Base-by-base conservation (phyloP, 1,140 invertebrate genomes). In the Ostrea edulis region DNA sequence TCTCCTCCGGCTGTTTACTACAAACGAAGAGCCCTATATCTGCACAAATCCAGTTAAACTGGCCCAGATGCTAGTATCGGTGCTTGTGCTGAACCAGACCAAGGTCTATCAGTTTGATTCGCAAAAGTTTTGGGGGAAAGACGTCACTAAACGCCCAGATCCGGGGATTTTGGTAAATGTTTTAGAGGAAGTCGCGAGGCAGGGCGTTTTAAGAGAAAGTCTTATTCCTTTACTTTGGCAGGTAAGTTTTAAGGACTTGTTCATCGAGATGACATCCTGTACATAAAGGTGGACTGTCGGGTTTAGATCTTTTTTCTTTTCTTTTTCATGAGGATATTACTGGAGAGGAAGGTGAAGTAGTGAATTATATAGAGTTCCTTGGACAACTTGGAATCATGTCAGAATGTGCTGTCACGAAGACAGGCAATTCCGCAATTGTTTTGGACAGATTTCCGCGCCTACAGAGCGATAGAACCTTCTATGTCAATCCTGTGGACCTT, bases 21-120 rank as follows among this genome's bases (percentile, higher is more conserved):
- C 29, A 77, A 77, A 35, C 29, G 25, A 77, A 25, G 68, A 77
- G 8, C 68, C 68, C 22, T 2, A 11, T 35, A 29, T 77, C 68
- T 44, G 68, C 29, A 35, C 68, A 14, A 25, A 77, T 12, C 68
- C 68, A 25, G 22, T 22, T 22, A 25, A 22, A 12, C 25, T 77
- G 25, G 68, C 25, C 25, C 22, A 29, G 14, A 25, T 77, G 25
- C 25, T 77, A 25, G 8, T 77, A 29, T 35, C 68, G 4, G 25
- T 29, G 25, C 68, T 29, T 14, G 68, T 77, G 29, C 25, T 77
- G 68, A 25, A 77, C 22, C 68, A 77, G 68, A 35, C 68, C 25
- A 77, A 77, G 14, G 25, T 77, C 68, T 77, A 77, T 35, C 68
- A 77, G 68, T 29, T 77, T 35, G 68, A 77, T 25, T 29, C 68